These are phyloP conservation scores for Lithobates pipiens DNA, from an alignment of 2,797 vertebrate genomes.

Conservation along the genomic window DNA sequence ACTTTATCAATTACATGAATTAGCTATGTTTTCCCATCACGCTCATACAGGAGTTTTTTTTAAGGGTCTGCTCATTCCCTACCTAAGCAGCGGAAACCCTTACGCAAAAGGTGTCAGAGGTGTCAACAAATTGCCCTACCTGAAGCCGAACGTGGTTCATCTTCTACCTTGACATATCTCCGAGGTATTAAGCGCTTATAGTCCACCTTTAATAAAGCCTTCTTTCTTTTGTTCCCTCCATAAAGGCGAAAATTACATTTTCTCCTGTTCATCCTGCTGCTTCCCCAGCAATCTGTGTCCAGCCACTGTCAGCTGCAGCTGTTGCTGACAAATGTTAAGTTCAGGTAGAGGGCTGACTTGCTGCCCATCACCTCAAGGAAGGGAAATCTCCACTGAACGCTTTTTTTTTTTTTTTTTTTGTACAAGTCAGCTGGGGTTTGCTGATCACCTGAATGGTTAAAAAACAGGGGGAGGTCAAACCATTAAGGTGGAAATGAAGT, in stretches of 20 bases:
- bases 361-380: constrained; percentile 76
- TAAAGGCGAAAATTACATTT: constrained; percentile 61
- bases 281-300: constrained; percentile 67
- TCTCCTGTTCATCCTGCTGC: constrained; percentile 12
- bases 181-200: constrained; percentile 66
- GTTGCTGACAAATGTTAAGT: constrained; percentile 73
- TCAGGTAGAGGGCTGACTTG: constrained; percentile 78
- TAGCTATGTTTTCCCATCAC: too few relatives aligned
- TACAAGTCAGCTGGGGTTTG: constrained; percentile 72
- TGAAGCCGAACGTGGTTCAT: constrained; percentile 64
- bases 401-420: constrained; percentile 64
- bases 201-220: constrained; percentile 63
- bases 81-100: too few relatives aligned
- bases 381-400: constrained; percentile 78
- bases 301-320: constrained; percentile 70
- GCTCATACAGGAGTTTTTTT: background rate
- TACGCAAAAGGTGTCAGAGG: background rate
- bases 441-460: constrained; percentile 86
- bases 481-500: constrained; percentile 84
- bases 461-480: constrained; percentile 69
- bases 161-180: constrained; percentile 66
- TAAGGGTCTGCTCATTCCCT: background rate
- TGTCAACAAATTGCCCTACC: constrained; percentile 65
- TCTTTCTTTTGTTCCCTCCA: constrained; percentile 60
- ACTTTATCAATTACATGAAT: too few relatives aligned